phyloP scores from a whole-genome alignment of 2,113 vertebrate genomes.

The Epinephelus cyanopodus region DNA sequence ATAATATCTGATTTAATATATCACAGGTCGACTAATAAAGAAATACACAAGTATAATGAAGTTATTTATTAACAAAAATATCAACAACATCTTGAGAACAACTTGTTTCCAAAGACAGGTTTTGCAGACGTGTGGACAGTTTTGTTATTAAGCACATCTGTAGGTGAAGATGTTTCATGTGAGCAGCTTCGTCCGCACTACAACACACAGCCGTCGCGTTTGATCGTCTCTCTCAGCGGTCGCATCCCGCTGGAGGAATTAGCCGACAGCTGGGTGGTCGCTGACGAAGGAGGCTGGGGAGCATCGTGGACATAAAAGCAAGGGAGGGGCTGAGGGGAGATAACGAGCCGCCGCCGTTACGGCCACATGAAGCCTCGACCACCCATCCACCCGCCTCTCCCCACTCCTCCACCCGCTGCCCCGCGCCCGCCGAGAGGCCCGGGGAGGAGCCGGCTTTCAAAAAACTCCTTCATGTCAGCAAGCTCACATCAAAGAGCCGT shows the following conservation, averaged over 20 bases:
- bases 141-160: no score
- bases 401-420: background rate
- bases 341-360: background rate
- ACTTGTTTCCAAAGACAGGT: no score
- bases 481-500: constrained; percentile 61
- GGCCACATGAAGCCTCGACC: background rate
- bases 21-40: no score
- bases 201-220: no score
- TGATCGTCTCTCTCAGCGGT: no score
- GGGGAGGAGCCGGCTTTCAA: constrained; percentile 39
- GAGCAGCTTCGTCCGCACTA: no score
- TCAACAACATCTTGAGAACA: no score
- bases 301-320: background rate
- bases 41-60: no score
- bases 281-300: background rate
- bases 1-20: no score
- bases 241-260: background rate
- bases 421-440: constrained; percentile 4
- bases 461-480: constrained; percentile 52
- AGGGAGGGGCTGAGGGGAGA: background rate
- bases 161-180: no score
- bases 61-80: no score
- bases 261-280: background rate
- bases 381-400: background rate
- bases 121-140: no score